Evolutionary conservation across 2,888 invertebrate species (phyloP).

Genomic region (Eupithecia centaureata): DNA sequence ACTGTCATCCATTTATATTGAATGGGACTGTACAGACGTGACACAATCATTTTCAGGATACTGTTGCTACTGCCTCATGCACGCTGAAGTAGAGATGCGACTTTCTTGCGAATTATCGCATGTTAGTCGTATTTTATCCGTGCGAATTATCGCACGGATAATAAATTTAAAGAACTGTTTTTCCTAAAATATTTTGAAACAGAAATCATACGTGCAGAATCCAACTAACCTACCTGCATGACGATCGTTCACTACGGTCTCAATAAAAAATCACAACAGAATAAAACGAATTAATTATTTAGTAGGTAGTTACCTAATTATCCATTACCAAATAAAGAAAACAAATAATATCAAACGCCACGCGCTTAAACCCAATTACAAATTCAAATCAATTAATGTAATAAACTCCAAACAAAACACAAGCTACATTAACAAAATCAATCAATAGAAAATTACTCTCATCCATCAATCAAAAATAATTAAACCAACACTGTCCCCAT

Average conservation of each 20-base stretch:
- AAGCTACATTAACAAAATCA: neutral
- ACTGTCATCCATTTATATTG: too few relatives aligned
- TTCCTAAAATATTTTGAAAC: neutral
- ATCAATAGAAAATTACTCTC: slow-evolving; percentile 16
- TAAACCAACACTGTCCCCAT: slow-evolving; percentile 9
- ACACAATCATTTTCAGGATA: too few relatives aligned
- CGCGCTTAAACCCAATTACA: neutral
- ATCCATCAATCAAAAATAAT: slow-evolving; percentile 23
- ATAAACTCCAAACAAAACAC: neutral
- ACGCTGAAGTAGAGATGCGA: too few relatives aligned
- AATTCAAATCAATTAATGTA: neutral
- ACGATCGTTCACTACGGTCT: neutral
- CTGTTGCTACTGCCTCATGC: too few relatives aligned
- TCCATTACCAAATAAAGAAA: neutral
- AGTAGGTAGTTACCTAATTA: neutral
- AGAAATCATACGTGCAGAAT: neutral
- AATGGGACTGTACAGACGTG: too few relatives aligned
- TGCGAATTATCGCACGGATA: neutral
- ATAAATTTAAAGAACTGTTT: neutral
- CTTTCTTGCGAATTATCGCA: too few relatives aligned
- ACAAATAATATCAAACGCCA: neutral
- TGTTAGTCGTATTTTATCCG: too few relatives aligned
- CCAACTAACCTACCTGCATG: neutral
- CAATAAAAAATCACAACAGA: neutral
- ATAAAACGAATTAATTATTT: neutral